Conservation (phyloP, 2,888 invertebrate genomes). For the Monochamus alternatus region DNA sequence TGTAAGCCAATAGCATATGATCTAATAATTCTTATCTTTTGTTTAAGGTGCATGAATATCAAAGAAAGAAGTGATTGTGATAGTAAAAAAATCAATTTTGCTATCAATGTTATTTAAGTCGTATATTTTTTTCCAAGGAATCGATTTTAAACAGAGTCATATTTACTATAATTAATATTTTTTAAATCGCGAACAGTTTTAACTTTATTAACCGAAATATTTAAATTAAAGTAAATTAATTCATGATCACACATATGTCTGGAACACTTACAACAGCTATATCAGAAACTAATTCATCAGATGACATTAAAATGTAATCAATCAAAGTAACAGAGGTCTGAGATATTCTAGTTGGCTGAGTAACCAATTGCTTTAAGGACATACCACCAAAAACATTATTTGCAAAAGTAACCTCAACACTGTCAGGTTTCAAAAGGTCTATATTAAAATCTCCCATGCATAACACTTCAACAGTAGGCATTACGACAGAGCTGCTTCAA, state of each 20-base stretch:
- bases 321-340: background rate
- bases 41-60: too few relatives aligned
- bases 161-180: background rate
- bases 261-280: background rate
- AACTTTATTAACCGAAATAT: background rate
- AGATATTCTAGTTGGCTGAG: background rate
- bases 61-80: too few relatives aligned
- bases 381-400: background rate
- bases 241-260: background rate
- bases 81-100: background rate
- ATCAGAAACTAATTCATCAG: background rate
- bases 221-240: background rate
- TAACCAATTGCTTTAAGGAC: background rate
- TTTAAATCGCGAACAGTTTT: background rate
- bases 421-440: background rate
- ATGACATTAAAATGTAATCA: background rate
- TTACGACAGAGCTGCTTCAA: too few relatives aligned
- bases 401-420: background rate
- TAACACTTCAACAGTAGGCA: too few relatives aligned
- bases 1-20: too few relatives aligned
- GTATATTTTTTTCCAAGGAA: background rate
- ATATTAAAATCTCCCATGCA: background rate
- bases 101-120: background rate
- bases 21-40: too few relatives aligned
- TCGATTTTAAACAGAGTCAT: background rate